Conservation (phyloP, 1,140 invertebrate species). For the Micrasema longulum region DNA sequence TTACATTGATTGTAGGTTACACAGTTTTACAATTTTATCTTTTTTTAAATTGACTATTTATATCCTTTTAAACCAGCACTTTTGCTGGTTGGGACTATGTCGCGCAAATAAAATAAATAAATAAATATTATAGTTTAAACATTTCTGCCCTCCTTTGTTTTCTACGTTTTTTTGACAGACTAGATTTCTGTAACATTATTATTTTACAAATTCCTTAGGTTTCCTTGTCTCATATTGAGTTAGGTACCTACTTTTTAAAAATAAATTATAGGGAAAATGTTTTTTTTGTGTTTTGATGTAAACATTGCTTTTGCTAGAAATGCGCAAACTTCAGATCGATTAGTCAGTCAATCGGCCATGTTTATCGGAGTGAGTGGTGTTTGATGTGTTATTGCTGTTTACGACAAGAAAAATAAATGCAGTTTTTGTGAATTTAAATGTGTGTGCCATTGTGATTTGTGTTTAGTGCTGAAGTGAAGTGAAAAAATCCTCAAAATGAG, state of each 20-base stretch:
- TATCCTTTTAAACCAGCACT: too few relatives aligned
- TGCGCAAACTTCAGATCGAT: conserved; percentile 39
- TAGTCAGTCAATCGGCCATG: conserved; percentile 46
- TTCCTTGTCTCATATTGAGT: too few relatives aligned
- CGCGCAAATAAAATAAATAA: too few relatives aligned
- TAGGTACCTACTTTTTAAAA: neutral
- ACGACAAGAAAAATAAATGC: conserved; percentile 42
- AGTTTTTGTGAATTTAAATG: conserved; percentile 43
- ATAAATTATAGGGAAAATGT: neutral
- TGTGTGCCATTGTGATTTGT: conserved; percentile 46
- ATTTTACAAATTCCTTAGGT: too few relatives aligned
- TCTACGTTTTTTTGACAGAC: too few relatives aligned
- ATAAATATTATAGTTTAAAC: too few relatives aligned
- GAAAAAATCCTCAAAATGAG: conserved; percentile 47
- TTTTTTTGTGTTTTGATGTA: conserved; percentile 5
- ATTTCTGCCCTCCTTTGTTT: too few relatives aligned
- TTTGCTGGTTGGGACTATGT: too few relatives aligned
- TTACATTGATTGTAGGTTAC: too few relatives aligned
- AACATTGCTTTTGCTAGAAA: conserved; percentile 6
- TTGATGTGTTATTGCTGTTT: conserved; percentile 24
- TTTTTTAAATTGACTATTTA: too few relatives aligned
- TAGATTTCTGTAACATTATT: too few relatives aligned
- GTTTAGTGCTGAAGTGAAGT: conserved; percentile 41
- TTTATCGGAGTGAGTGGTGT: conserved; percentile 40
- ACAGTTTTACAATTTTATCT: too few relatives aligned